Evolutionary conservation across 2,888 invertebrate genomes (phyloP).

Genomic region (Acheta domesticus): DNA sequence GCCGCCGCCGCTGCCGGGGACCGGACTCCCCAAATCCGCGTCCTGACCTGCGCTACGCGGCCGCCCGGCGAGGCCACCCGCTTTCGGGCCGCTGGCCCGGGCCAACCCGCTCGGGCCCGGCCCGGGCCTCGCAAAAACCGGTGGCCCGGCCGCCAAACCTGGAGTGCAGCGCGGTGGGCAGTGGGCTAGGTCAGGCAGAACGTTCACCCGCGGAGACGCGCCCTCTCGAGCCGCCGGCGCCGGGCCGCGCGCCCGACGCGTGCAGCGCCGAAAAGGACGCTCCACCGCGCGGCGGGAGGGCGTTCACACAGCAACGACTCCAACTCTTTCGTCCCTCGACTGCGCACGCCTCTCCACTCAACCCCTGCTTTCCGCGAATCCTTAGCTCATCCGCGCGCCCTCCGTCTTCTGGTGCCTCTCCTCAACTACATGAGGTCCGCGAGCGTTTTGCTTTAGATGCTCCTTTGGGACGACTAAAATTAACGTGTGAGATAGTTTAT

Average conservation of each 20-base stretch:
- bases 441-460: too few relatives aligned
- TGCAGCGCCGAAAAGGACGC: neutral
- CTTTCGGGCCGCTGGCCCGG: constrained; percentile 3
- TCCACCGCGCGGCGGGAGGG: neutral
- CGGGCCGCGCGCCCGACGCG: neutral
- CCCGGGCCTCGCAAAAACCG: constrained; percentile 9
- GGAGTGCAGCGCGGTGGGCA: neutral
- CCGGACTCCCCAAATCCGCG: neutral
- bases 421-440: too few relatives aligned
- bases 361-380: too few relatives aligned
- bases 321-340: too few relatives aligned
- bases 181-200: neutral
- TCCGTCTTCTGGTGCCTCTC: too few relatives aligned
- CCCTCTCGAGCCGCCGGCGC: neutral
- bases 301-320: too few relatives aligned
- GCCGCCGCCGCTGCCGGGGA: neutral
- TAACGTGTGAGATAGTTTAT: too few relatives aligned
- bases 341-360: too few relatives aligned
- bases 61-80: neutral
- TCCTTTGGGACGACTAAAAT: too few relatives aligned
- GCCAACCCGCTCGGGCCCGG: neutral
- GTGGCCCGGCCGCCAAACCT: constrained; percentile 1
- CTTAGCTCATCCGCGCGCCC: too few relatives aligned
- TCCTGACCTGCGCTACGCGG: constrained; percentile 3
- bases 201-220: neutral